A percentile compares a stretch with the other conserved stretches of the same genome.
These are phyloP conservation scores for Amiota mariae DNA, from an alignment of 2,888 invertebrate genomes.

Conservation along the genomic window DNA sequence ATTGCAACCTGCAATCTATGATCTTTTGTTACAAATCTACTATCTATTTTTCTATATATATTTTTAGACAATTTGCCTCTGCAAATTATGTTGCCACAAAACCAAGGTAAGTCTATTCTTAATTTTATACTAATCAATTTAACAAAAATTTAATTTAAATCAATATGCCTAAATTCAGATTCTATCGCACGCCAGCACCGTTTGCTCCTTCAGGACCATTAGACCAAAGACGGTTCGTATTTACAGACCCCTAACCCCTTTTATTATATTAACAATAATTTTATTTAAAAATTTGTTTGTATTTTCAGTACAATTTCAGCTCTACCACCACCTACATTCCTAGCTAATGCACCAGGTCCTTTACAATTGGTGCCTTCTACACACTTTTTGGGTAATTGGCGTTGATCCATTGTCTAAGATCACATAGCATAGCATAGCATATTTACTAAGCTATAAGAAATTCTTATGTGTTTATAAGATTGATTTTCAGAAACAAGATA, in stretches of 20 bases:
- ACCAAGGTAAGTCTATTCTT: conserved; percentile 50
- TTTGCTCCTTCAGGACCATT: conserved; percentile 39
- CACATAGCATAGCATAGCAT: background rate
- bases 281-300: background rate
- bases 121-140: background rate
- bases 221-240: background rate
- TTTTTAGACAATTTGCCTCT: conserved; percentile 55
- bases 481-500: too few species aligned
- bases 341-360: conserved; percentile 52
- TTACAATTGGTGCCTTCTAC: conserved; percentile 60
- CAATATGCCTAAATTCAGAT: conserved; percentile 8
- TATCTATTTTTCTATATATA: background rate
- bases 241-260: too few species aligned
- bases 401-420: conserved; percentile 31
- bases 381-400: conserved; percentile 59
- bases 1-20: background rate
- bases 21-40: background rate
- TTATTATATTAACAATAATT: too few species aligned
- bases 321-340: conserved; percentile 59
- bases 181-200: conserved; percentile 53
- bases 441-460: conserved; percentile 32
- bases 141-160: background rate
- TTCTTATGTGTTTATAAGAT: too few species aligned
- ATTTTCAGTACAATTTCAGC: conserved; percentile 43
- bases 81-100: conserved; percentile 61